Evolutionary conservation across 2,797 vertebrate genomes (phyloP).

Genomic region (Champsocephalus gunnari): DNA sequence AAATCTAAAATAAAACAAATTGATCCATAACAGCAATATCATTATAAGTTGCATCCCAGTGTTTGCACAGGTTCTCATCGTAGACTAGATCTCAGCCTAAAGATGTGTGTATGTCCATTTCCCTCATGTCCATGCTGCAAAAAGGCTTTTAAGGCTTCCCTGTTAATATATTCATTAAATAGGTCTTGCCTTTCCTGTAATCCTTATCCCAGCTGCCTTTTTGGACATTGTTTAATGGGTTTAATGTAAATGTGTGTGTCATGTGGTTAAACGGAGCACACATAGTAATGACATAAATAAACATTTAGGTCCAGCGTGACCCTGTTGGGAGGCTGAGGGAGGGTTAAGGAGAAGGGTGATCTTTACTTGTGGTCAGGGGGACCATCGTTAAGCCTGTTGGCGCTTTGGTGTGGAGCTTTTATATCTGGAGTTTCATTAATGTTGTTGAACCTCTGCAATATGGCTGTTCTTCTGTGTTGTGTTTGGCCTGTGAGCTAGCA

Average conservation of each 20-base stretch:
- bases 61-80: not conserved
- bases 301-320: not conserved
- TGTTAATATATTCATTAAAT: not conserved
- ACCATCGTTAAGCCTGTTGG: slow-evolving; percentile 18
- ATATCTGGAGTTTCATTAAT: slow-evolving; percentile 38
- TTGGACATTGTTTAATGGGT: not conserved
- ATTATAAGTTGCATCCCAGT: not conserved
- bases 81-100: not conserved
- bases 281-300: not conserved
- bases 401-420: slow-evolving; percentile 16
- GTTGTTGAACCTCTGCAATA: slow-evolving; percentile 37
- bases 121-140: not conserved
- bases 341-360: not conserved
- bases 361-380: not conserved
- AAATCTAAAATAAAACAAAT: not conserved
- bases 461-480: slow-evolving; percentile 7
- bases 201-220: not conserved
- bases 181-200: not conserved
- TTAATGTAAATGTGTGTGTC: not conserved
- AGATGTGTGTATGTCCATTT: not conserved
- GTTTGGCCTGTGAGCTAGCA: slow-evolving; percentile 11
- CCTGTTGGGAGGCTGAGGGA: slow-evolving; percentile 1
- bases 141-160: not conserved
- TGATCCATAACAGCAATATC: not conserved
- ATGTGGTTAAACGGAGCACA: not conserved